These are phyloP conservation scores for Temnothorax curvispinosus DNA, from an alignment of 1,140 invertebrate species.

Conservation along the genomic window DNA sequence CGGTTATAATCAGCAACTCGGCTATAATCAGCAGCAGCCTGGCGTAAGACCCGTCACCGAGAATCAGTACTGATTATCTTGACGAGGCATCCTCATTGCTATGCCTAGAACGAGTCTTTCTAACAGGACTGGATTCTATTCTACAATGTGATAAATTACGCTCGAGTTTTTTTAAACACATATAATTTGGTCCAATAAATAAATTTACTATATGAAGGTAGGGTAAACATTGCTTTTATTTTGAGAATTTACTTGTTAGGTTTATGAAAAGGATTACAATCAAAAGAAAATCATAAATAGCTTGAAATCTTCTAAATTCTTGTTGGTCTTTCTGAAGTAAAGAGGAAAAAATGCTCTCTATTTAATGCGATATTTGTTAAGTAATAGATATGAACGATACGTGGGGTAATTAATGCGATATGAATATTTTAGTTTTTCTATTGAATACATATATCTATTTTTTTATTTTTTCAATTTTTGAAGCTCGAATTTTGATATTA, in stretches of 20 bases:
- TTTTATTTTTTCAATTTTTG: neutral
- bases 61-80: slow-evolving; percentile 76
- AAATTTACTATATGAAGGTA: neutral
- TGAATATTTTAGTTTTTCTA: neutral
- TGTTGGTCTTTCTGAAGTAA: neutral
- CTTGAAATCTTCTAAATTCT: neutral
- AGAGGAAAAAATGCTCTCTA: neutral
- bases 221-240: neutral
- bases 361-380: slow-evolving; percentile 27
- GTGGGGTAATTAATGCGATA: neutral
- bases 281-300: neutral
- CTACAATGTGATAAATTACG: slow-evolving; percentile 6
- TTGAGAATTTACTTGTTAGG: neutral
- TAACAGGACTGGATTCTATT: neutral
- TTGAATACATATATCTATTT: neutral
- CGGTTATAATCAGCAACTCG: neutral
- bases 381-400: neutral
- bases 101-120: neutral
- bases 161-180: neutral
- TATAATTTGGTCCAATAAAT: neutral
- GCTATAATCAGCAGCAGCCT: slow-evolving; percentile 46
- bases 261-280: neutral
- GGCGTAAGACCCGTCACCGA: slow-evolving; percentile 79
- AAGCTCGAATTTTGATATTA: neutral
- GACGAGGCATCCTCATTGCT: neutral